Base-by-base conservation (phyloP, 1,140 invertebrate species). In the Drosophila repleta region DNA sequence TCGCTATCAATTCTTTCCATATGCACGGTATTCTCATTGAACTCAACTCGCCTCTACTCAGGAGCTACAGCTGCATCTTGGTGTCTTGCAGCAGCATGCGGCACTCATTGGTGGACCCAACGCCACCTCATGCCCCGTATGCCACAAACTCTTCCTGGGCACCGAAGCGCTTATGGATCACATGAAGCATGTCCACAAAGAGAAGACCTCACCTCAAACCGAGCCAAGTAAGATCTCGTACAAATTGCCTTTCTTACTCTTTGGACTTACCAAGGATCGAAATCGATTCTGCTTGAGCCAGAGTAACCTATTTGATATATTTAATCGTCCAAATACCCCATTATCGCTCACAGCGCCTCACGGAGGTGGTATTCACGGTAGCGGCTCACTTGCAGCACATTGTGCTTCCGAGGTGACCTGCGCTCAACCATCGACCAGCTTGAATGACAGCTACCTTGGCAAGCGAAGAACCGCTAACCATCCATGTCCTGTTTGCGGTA, bases 151-250 rank as follows among this genome's bases (percentile, higher is more conserved):
- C 83, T 97, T 98, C 93, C 94, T 98, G 84, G 97, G 97, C 73
- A 96, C 95, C 58, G 97, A 98, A 92, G 96, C 96, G 46, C 94
- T 98, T 49, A 97, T 98, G 94, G 97, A 98, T 92, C 97, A 98
- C 92, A 98, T 98, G 97, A 98, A 98, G 93, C 96, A 96, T 92
- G 96, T 96, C 32, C 97, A 98, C 93, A 98, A 97, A 93, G 97
- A 98, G 90, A 97, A 96, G 37, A 65, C 66, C 6, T 53, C 32
- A 96, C 96, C 92, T 60, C 95, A 96, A 68, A 96, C 95, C 90
- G 96, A 97, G 92, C 95, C 96, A 93, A 97, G 97, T 97, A 96
- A 97, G 96, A 17, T 32, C 15, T 96, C 93, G n/a, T 15, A 26
- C 4, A 4, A 35, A 35, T 2, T 35, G 1, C 32, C 32, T 13